Conservation (phyloP, 2,888 invertebrate genomes). For the Leuctra nigra region DNA sequence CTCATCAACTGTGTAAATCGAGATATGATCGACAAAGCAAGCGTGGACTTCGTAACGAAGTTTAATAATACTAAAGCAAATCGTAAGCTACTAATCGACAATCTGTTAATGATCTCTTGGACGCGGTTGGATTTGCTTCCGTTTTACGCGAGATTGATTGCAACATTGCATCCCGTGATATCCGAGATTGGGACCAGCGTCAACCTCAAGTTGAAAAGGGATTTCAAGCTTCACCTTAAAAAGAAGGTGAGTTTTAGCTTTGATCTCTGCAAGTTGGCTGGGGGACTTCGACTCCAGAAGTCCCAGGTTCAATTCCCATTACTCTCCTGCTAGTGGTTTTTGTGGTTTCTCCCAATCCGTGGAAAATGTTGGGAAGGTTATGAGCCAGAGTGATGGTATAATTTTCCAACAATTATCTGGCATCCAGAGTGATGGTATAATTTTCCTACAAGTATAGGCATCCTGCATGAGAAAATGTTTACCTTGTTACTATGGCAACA, state of each 20-base stretch:
- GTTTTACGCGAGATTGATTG: constrained; percentile 88
- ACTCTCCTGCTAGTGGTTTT: too few relatives aligned
- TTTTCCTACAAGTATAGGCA: too few relatives aligned
- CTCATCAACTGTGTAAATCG: constrained; percentile 90
- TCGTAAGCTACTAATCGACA: constrained; percentile 79
- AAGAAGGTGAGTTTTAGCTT: constrained; percentile 73
- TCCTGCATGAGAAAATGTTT: too few relatives aligned
- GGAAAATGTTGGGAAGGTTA: too few relatives aligned
- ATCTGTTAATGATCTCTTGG: constrained; percentile 84
- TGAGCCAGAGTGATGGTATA: too few relatives aligned
- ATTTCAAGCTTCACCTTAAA: constrained; percentile 89
- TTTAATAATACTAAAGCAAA: constrained; percentile 93
- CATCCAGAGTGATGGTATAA: too few relatives aligned
- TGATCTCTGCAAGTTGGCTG: too few relatives aligned
- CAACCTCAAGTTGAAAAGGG: constrained; percentile 80
- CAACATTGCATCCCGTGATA: constrained; percentile 83
- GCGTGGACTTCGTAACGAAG: constrained; percentile 88
- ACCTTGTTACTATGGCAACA: too few relatives aligned
- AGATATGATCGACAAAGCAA: constrained; percentile 91
- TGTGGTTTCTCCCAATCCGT: too few relatives aligned
- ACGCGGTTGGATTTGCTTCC: constrained; percentile 90
- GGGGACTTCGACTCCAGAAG: too few relatives aligned
- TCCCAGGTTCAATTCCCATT: too few relatives aligned
- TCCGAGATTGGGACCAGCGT: constrained; percentile 86
- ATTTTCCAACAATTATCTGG: too few relatives aligned